Evolutionary conservation across 2,113 vertebrate species (phyloP).

Genomic region (Irena cyanogastra): DNA sequence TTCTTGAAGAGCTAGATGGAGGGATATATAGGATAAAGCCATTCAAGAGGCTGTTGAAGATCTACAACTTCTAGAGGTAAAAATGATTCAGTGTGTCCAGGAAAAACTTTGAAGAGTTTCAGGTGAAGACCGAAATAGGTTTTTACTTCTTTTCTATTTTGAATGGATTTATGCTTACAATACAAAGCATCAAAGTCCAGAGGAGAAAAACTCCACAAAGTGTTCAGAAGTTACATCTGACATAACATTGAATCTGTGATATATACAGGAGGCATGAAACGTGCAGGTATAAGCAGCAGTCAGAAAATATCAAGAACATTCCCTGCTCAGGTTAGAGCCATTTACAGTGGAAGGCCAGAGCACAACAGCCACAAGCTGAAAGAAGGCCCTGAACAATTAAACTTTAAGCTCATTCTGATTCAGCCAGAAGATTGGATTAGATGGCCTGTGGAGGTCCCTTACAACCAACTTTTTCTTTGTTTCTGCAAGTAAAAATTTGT

Average conservation of each 20-base stretch:
- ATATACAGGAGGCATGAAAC: background rate
- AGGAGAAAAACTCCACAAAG: background rate
- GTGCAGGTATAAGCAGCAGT: background rate
- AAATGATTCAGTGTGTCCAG: rapidly evolving
- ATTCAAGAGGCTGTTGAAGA: background rate
- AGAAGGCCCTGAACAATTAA: background rate
- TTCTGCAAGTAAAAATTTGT: background rate
- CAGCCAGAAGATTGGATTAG: background rate
- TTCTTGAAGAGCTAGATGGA: background rate
- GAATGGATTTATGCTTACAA: background rate
- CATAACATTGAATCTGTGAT: background rate
- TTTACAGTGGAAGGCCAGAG: background rate
- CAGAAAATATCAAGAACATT: background rate
- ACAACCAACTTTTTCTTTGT: background rate
- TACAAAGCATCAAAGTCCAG: background rate
- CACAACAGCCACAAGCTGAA: background rate
- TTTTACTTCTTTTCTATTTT: background rate
- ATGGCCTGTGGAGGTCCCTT: background rate
- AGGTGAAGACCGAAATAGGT: background rate
- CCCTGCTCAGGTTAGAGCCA: background rate
- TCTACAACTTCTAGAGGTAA: background rate
- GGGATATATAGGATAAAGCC: background rate
- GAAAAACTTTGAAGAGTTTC: background rate
- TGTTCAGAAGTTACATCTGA: background rate
- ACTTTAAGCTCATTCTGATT: background rate